Conservation (phyloP, 2,113 vertebrate genomes). For the Neodon shergylaensis region DNA sequence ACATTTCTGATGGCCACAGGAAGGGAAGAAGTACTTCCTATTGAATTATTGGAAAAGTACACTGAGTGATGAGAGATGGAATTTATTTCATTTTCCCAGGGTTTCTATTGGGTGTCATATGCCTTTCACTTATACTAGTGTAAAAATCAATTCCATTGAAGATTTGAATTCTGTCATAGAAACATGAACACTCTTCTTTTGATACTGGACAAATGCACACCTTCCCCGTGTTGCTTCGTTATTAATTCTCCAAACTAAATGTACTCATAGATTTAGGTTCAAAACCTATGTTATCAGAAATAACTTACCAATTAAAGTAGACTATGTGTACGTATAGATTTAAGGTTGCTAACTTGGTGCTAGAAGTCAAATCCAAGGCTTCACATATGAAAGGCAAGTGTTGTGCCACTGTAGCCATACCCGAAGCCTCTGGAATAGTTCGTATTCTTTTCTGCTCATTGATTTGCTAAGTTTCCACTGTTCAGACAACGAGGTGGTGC, state of each 20-base stretch:
- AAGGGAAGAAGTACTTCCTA: conserved; percentile 70
- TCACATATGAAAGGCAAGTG: background rate
- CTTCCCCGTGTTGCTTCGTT: background rate
- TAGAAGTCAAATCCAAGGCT: background rate
- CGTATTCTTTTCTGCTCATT: background rate
- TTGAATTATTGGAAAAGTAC: conserved; percentile 69
- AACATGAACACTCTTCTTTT: background rate
- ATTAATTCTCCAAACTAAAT: conserved; percentile 24
- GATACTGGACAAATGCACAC: background rate
- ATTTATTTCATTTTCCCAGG: conserved; percentile 35
- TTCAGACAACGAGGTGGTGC: background rate
- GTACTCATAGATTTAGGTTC: background rate
- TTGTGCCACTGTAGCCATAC: background rate
- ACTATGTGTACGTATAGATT: background rate
- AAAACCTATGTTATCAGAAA: background rate
- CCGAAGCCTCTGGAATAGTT: background rate
- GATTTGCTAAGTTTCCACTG: background rate
- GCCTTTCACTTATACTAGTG: background rate
- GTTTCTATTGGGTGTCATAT: background rate
- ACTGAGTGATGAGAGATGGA: conserved; percentile 43
- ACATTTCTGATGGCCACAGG: conserved; percentile 50
- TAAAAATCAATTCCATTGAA: conserved; percentile 23
- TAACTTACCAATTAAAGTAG: background rate
- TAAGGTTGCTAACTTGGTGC: background rate
- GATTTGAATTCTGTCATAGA: background rate